A percentile compares a stretch with the other conserved stretches of the same genome.
Evolutionary conservation across 2,888 invertebrate species (phyloP).

Genomic region (Cerceris ruficornis): DNA sequence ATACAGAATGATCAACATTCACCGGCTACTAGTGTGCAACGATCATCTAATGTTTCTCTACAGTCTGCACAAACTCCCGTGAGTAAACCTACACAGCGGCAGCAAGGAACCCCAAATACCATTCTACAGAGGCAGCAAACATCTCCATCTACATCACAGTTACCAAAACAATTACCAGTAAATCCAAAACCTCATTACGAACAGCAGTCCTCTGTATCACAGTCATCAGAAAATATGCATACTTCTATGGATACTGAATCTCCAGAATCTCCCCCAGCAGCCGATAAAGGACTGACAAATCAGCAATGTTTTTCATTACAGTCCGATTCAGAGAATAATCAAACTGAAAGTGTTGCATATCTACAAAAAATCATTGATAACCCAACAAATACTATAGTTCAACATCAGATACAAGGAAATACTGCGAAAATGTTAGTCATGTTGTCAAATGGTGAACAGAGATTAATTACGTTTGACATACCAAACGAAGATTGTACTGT

Average conservation of each 20-base stretch:
- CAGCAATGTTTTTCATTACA: conserved; percentile 37
- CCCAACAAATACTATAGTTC: conserved; percentile 75
- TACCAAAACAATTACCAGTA: conserved; percentile 65
- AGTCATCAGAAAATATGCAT: conserved; percentile 33
- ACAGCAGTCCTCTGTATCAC: conserved; percentile 58
- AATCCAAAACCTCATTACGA: conserved; percentile 51
- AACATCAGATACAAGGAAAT: conserved; percentile 79
- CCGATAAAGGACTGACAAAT: conserved; percentile 29
- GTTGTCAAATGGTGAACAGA: conserved; percentile 89
- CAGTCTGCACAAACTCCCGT: conserved; percentile 34
- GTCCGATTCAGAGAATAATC: conserved; percentile 63
- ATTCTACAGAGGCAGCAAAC: conserved; percentile 78
- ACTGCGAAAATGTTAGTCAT: conserved; percentile 92
- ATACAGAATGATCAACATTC: conserved; percentile 46
- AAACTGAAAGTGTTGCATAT: conserved; percentile 72
- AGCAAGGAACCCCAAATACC: conserved; percentile 51
- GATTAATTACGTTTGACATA: conserved; percentile 91
- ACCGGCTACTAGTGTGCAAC: conserved; percentile 43
- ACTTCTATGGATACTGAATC: conserved; percentile 46
- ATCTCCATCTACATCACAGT: conserved; percentile 71
- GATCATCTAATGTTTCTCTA: conserved; percentile 33
- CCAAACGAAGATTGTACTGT: conserved; percentile 92
- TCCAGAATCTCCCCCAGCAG: conserved; percentile 22
- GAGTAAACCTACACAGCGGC: conserved; percentile 42
- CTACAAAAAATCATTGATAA: conserved; percentile 76